These are phyloP conservation scores for Cremastinae sp. DNA, from an alignment of 2,888 invertebrate genomes.

Conservation along the genomic window DNA sequence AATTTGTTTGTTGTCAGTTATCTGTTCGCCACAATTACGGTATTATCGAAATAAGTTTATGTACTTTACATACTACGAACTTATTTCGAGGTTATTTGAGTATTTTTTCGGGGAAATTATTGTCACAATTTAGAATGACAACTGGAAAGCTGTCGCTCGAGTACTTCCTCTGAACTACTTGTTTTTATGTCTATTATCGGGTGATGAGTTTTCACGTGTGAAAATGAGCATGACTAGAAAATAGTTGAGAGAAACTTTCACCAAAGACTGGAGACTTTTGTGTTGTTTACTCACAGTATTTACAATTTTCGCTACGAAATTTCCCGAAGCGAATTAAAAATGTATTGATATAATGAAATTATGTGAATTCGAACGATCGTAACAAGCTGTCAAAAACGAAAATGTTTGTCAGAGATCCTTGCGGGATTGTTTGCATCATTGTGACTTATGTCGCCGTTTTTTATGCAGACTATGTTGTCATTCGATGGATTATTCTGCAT, in stretches of 20 bases:
- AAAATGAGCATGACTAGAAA: background rate
- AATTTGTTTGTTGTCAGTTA: no score
- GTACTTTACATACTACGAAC: no score
- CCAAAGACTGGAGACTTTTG: background rate
- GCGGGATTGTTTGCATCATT: slow-evolving; percentile 90
- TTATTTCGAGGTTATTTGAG: no score
- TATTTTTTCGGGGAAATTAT: slow-evolving; percentile 3
- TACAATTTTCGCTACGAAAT: background rate
- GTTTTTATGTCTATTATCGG: slow-evolving; percentile 24
- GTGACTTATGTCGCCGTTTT: slow-evolving; percentile 90
- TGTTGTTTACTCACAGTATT: slow-evolving; percentile 4
- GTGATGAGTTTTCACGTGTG: slow-evolving; percentile 1
- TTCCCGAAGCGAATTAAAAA: slow-evolving; percentile 11
- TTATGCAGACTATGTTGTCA: slow-evolving; percentile 93
- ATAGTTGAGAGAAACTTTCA: slow-evolving; percentile 23
- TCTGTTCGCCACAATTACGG: no score
- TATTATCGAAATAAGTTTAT: no score
- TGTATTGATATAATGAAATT: background rate
- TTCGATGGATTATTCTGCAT: slow-evolving; percentile 90
- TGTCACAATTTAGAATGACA: slow-evolving; percentile 45
- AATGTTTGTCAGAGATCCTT: slow-evolving; percentile 90
- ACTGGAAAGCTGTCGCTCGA: slow-evolving; percentile 44
- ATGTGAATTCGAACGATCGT: background rate
- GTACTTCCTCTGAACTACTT: slow-evolving; percentile 22
- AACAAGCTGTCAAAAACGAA: slow-evolving; percentile 54